phyloP scores from a whole-genome alignment of 2,797 vertebrate genomes.

The Mus spretus region DNA sequence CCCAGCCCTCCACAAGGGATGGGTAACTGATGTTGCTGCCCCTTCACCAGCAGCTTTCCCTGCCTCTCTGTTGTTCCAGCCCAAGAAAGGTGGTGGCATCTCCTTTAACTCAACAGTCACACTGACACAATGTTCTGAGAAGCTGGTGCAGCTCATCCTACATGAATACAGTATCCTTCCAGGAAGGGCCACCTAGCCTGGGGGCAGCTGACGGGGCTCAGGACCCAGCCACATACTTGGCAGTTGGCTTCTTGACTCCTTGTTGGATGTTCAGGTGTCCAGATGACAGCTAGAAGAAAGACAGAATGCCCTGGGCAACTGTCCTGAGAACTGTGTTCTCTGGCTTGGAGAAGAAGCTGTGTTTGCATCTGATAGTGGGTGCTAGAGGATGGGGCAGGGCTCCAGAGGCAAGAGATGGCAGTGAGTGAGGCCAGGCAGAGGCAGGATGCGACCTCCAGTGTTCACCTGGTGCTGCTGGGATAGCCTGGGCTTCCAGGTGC shows the following conservation, averaged over 20 bases:
- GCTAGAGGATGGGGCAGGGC: background rate
- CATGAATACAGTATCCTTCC: constrained; percentile 99
- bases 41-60: background rate
- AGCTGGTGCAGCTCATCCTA: constrained; percentile 98
- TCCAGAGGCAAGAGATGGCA: background rate
- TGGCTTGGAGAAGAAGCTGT: background rate
- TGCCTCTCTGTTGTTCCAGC: constrained; percentile 87
- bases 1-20: accelerated
- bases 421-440: background rate
- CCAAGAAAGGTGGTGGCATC: constrained; percentile 98
- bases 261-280: background rate
- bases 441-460: background rate
- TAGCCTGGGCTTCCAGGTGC: background rate
- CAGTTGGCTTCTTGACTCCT: background rate
- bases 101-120: constrained; percentile 99
- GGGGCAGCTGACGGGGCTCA: no score
- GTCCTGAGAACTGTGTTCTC: background rate
- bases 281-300: background rate
- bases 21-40: accelerated
- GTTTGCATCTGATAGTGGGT: background rate
- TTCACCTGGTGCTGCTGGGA: background rate
- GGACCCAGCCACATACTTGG: background rate
- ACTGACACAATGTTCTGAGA: constrained; percentile 97
- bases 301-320: background rate
- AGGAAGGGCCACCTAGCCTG: background rate